Conservation (phyloP, 2,113 vertebrate species). For the Xiphophorus hellerii region DNA sequence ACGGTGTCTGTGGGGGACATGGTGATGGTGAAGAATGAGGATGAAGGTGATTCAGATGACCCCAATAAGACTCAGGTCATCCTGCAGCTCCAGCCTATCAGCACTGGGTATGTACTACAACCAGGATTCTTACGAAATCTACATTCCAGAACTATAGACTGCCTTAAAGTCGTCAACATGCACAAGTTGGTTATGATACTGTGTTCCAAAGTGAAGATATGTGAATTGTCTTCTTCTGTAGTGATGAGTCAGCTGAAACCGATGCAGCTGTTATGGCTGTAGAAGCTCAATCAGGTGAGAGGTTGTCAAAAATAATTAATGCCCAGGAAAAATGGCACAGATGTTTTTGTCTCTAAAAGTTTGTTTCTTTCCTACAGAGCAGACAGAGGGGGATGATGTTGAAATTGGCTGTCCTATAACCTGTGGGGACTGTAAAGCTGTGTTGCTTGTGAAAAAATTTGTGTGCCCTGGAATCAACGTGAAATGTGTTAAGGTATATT, state of each 20-base stretch:
- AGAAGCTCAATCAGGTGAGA: slow-evolving; percentile 83
- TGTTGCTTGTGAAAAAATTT: slow-evolving; percentile 96
- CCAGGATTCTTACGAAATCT: neutral
- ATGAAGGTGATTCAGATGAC: slow-evolving; percentile 85
- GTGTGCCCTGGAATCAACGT: slow-evolving; percentile 98
- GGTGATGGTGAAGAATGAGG: slow-evolving; percentile 88
- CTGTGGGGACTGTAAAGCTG: slow-evolving; percentile 94
- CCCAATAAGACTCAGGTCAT: slow-evolving; percentile 94
- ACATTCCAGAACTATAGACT: neutral
- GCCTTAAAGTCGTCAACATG: too few relatives aligned
- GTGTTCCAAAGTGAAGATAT: neutral
- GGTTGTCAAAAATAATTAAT: neutral
- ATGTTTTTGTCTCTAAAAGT: neutral
- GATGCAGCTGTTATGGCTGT: slow-evolving; percentile 87
- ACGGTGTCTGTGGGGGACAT: slow-evolving; percentile 92
- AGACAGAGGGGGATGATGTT: slow-evolving; percentile 87
- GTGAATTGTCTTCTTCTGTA: slow-evolving; percentile 65
- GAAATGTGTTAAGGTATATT: slow-evolving; percentile 93
- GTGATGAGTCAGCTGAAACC: slow-evolving; percentile 87
- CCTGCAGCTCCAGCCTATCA: slow-evolving; percentile 91
- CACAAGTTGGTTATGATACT: neutral
- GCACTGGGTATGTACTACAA: slow-evolving; percentile 83
- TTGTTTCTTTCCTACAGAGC: slow-evolving; percentile 71
- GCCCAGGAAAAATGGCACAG: too few relatives aligned
- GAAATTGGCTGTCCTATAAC: slow-evolving; percentile 95